These are phyloP conservation scores for Clangula hyemalis DNA, from an alignment of 2,797 vertebrate species.

Conservation along the genomic window DNA sequence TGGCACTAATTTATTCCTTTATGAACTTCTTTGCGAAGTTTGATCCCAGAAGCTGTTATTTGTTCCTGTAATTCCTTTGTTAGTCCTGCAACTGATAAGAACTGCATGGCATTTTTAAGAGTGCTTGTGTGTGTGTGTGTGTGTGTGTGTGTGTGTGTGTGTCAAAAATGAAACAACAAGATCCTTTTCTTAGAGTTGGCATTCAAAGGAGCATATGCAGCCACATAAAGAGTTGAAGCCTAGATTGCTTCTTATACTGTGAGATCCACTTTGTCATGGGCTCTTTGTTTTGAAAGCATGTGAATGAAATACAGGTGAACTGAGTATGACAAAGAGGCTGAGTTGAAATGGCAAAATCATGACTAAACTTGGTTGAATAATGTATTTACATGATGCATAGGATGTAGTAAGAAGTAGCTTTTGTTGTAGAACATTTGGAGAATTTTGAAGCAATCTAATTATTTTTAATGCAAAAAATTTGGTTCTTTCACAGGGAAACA, in stretches of 20 bases:
- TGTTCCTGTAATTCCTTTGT: not conserved
- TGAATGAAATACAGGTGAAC: not conserved
- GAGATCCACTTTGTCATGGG: not conserved
- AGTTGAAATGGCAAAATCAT: not conserved
- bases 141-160: not conserved
- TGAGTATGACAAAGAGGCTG: not conserved
- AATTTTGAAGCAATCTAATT: not conserved
- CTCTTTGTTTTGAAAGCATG: not conserved
- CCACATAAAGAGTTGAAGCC: not conserved
- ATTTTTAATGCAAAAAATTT: not conserved
- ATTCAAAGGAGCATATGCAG: not conserved
- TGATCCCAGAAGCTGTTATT: not conserved
- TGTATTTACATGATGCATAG: not conserved
- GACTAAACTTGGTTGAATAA: not conserved
- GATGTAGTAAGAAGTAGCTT: not conserved
- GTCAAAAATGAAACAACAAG: not conserved
- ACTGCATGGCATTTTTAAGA: not conserved
- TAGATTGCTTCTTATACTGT: not conserved
- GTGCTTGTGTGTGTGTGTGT: not conserved
- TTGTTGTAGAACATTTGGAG: not conserved
- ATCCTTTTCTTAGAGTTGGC: not conserved
- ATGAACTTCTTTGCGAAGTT: not conserved
- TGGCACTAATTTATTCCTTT: not conserved
- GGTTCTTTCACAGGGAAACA: conserved; percentile 59
- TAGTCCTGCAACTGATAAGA: not conserved